A percentile compares a stretch with the other conserved stretches of the same genome.
Evolutionary conservation across 1,140 invertebrate species (phyloP).

Genomic region (Cydia amplana): DNA sequence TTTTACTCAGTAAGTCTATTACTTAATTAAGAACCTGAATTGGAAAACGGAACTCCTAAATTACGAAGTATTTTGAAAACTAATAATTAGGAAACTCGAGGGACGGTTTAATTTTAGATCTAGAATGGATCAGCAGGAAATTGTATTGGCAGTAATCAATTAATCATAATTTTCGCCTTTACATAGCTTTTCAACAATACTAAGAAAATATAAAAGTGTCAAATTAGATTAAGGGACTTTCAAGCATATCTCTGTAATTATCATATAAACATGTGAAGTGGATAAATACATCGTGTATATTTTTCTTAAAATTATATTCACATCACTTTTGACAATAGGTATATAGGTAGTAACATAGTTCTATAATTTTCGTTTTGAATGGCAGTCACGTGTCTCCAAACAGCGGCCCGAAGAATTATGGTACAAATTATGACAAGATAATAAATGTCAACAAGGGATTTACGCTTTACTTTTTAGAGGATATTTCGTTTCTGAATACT

Average conservation of each 20-base stretch:
- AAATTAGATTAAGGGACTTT: too few species aligned
- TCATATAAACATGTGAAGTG: too few species aligned
- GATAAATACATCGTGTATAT: too few species aligned
- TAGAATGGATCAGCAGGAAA: neutral
- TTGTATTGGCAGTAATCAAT: neutral
- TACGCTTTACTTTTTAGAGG: neutral
- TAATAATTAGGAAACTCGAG: neutral
- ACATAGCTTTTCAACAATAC: too few species aligned
- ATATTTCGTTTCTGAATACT: constrained; percentile 1
- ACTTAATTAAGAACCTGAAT: neutral
- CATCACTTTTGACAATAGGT: too few species aligned
- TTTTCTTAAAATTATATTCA: too few species aligned
- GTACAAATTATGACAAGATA: constrained; percentile 20
- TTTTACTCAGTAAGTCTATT: constrained; percentile 10
- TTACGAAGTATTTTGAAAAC: neutral
- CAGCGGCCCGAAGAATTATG: constrained; percentile 24
- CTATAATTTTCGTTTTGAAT: neutral
- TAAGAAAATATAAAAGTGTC: too few species aligned
- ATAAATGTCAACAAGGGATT: constrained; percentile 30
- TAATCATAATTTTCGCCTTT: too few species aligned
- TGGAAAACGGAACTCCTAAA: neutral
- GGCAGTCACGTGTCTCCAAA: constrained; percentile 13
- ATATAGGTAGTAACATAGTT: too few species aligned
- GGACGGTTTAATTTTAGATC: neutral
- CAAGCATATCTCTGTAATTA: too few species aligned